A percentile compares a stretch with the other conserved stretches of the same genome.
These are phyloP conservation scores for Hystrix cristata DNA, from an alignment of 2,113 vertebrate species.

Conservation along the genomic window DNA sequence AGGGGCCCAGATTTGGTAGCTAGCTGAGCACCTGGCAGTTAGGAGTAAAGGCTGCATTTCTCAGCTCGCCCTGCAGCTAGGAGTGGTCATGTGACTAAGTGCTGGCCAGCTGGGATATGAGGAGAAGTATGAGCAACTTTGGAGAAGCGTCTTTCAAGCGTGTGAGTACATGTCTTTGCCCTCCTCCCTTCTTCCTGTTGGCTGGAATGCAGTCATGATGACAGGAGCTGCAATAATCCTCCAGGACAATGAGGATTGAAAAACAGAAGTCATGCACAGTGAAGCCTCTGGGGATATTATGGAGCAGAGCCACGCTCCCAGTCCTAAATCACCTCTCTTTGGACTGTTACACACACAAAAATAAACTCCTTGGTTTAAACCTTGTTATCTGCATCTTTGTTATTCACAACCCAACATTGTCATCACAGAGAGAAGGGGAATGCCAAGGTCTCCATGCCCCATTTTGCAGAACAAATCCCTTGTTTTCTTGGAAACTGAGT, in stretches of 20 bases:
- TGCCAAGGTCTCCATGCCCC: neutral
- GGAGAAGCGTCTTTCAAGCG: neutral
- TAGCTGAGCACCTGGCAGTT: neutral
- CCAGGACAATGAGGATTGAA: neutral
- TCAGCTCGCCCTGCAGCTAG: neutral
- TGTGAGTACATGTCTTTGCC: neutral
- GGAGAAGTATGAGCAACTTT: neutral
- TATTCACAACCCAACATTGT: neutral
- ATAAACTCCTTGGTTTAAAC: neutral
- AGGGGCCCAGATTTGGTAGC: neutral
- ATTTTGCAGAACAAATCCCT: neutral
- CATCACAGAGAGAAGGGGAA: neutral
- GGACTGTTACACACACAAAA: neutral
- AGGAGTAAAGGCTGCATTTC: neutral
- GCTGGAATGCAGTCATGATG: neutral
- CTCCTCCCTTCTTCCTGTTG: neutral
- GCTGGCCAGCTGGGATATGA: neutral
- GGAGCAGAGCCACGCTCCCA: neutral
- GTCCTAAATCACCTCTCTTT: neutral
- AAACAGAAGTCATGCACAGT: neutral
- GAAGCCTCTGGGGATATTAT: neutral
- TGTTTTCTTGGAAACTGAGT: slow-evolving; percentile 27
- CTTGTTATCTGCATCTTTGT: neutral
- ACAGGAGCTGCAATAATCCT: neutral
- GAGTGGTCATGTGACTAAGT: neutral